These are phyloP conservation scores for Myiagra hebetior DNA, from an alignment of 2,113 vertebrate species.

Conservation along the genomic window DNA sequence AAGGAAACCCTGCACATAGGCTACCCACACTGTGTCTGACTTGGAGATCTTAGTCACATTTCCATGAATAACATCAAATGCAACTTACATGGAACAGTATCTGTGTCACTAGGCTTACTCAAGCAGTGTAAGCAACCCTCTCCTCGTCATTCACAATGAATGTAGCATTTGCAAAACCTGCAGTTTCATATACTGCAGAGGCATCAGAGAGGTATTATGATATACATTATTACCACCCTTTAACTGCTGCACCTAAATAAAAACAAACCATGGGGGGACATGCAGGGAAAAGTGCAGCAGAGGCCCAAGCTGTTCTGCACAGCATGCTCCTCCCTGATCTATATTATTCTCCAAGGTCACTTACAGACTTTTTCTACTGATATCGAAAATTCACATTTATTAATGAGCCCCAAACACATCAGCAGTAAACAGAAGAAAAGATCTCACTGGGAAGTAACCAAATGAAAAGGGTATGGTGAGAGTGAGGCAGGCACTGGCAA, in stretches of 20 bases:
- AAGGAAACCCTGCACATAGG: not conserved
- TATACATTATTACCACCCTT: not conserved
- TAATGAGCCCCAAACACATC: not conserved
- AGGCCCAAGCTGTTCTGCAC: not conserved
- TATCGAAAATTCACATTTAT: not conserved
- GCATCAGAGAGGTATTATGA: not conserved
- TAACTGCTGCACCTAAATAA: not conserved
- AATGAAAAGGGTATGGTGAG: not conserved
- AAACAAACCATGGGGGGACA: not conserved
- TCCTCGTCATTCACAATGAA: not conserved
- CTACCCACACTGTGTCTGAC: not conserved
- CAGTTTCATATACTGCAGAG: not conserved
- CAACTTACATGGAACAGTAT: not conserved
- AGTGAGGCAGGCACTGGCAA: accelerated
- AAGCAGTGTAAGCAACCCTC: not conserved
- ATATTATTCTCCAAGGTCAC: not conserved
- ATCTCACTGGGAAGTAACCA: not conserved
- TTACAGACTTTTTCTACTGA: not conserved
- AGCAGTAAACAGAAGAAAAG: not conserved
- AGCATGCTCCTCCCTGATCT: not conserved
- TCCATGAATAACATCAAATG: not conserved
- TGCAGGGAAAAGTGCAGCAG: not conserved
- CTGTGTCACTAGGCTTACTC: not conserved
- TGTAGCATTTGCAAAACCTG: not conserved
- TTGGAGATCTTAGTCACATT: not conserved